Base-by-base conservation (phyloP, 92 coral and sea anemone species). In the Palythoa heliodiscus region DNA sequence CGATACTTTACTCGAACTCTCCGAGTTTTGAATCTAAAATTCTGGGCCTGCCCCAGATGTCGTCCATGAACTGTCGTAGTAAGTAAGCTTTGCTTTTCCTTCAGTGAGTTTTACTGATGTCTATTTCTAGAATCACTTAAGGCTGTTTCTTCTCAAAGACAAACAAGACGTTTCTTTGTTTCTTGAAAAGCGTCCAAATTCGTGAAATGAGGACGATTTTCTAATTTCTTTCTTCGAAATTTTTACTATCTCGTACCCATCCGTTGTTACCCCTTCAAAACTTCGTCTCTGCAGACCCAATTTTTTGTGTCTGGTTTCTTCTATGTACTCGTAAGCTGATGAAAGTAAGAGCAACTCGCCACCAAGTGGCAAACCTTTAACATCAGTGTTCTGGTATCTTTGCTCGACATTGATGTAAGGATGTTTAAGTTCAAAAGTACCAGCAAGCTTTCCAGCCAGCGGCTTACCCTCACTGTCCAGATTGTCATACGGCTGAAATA, bases 121-220 rank as follows among this genome's bases (percentile, higher is more conserved):
- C 35, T 29, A 29, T 29, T 29, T 29, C 35, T 29, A 29, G 35
- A 29, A 29, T 29, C 35, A 29, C 1, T 29, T 69, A 13, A 76
- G 17, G 67, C 81, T 76, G 9, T 76, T 52, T 54, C 67, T 76
- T 76, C 66, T 76, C 52, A 50, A 19, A 19, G 81, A 25, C 20
- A 24, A 24, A 24, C 3, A 11, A 25, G 6, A 7, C 8, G 67
- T 53, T 9, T 14, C 37, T 16, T 76, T 55, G 20, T 54, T 76
- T 23, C 11, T 76, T 52, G 48, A 52, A 8, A 13, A 5, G n/a
- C 67, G 40, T 0, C 81, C 81, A 54, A 76, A 76, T 11, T 54
- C 66, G 14, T 76, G 81, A 76, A 76, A 76, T 12, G 81, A 76
- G 40, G 16, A 5, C 40, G 81, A 52, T 1, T 63, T 50, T 14